Conservation (phyloP, 2,113 vertebrate species). For the Elgaria multicarinata region DNA sequence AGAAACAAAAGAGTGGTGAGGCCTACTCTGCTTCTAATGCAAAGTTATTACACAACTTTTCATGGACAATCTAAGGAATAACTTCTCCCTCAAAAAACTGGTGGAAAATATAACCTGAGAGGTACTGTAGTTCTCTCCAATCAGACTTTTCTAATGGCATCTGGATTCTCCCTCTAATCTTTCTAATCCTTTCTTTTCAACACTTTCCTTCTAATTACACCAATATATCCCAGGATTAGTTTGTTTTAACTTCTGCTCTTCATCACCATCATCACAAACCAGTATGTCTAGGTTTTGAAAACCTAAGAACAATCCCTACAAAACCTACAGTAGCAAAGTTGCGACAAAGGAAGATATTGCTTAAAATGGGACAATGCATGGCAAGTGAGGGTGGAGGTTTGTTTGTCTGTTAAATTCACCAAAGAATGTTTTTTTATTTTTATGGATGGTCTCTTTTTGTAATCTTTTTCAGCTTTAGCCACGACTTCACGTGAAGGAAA, state of each 20-base stretch:
- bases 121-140: background rate
- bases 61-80: background rate
- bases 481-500: conserved; percentile 11
- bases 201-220: conserved; percentile 28
- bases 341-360: background rate
- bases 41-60: background rate
- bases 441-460: conserved; percentile 10
- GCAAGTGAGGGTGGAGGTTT: background rate
- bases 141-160: background rate
- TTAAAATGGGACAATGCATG: background rate
- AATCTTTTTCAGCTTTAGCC: conserved; percentile 44
- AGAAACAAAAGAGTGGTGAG: conserved; percentile 4
- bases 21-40: background rate
- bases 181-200: background rate
- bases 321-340: background rate
- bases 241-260: conserved; percentile 35
- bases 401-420: background rate
- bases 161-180: background rate
- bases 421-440: too few relatives aligned
- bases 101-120: background rate
- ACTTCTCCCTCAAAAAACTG: conserved; percentile 8
- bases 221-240: conserved; percentile 18
- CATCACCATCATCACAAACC: conserved; percentile 33
- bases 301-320: background rate
- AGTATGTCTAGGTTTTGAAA: background rate